A percentile compares a stretch with the other conserved stretches of the same genome.
phyloP scores from a whole-genome alignment of 2,797 vertebrate genomes.

The Oreochromis grahami region DNA sequence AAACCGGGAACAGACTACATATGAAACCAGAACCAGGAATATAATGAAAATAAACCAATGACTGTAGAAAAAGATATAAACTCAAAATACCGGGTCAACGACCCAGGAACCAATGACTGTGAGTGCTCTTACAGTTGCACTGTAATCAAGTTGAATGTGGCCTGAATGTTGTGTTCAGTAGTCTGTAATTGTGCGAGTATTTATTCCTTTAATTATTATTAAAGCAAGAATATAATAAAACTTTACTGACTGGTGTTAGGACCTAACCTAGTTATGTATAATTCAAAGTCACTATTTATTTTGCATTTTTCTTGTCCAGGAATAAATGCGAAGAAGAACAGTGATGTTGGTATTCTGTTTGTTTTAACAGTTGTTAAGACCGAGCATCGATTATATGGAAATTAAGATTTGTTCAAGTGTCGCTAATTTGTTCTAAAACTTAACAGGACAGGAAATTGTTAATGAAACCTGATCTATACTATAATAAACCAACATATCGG shows the following conservation, averaged over 20 bases:
- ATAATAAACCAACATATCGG: background rate
- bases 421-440: background rate
- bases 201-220: background rate
- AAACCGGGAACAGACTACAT: background rate
- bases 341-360: background rate
- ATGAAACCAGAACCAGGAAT: background rate
- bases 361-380: background rate
- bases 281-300: background rate
- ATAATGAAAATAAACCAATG: background rate
- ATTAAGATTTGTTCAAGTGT: background rate
- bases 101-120: background rate
- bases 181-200: background rate
- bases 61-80: background rate
- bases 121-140: background rate
- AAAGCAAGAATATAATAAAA: background rate
- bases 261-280: background rate
- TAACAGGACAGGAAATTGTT: fast-evolving
- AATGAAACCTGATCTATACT: too few species aligned
- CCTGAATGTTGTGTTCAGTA: background rate
- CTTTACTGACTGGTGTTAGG: background rate
- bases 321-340: background rate
- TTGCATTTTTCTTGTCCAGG: background rate
- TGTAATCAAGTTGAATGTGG: background rate
- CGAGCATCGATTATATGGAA: background rate
- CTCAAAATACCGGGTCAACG: background rate